Percentiles rank a stretch among this genome's conserved stretches.
phyloP scores from a whole-genome alignment of 1,140 invertebrate genomes.

The Steinernema feltiae region DNA sequence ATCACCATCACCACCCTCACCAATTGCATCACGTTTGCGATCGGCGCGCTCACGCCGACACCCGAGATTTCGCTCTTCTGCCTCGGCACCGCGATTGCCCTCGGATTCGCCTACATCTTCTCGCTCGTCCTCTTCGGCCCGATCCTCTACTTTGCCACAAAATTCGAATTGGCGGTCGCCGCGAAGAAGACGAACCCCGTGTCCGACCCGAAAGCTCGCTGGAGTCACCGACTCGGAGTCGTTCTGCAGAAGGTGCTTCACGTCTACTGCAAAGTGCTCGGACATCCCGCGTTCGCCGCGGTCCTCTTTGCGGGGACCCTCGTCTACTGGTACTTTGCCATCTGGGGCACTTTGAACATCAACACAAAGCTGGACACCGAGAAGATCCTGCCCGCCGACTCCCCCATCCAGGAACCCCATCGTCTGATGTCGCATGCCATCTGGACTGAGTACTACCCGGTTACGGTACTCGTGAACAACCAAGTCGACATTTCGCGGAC shows the following conservation, averaged over 20 bases:
- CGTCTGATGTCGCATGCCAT: conserved; percentile 47
- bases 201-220: conserved; percentile 10
- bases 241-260: conserved; percentile 14
- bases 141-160: conserved; percentile 41
- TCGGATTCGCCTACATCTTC: conserved; percentile 52
- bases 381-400: conserved; percentile 50
- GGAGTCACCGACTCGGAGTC: not conserved
- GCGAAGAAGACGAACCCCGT: not conserved
- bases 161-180: conserved; percentile 15
- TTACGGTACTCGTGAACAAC: conserved; percentile 53
- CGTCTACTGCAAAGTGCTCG: conserved; percentile 22
- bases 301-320: not conserved
- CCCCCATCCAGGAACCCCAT: conserved; percentile 46
- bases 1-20: conserved; percentile 97
- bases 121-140: conserved; percentile 53
- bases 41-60: conserved; percentile 87
- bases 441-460: conserved; percentile 56
- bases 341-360: conserved; percentile 41
- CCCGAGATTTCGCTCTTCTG: conserved; percentile 64
- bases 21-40: conserved; percentile 88
- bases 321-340: conserved; percentile 51
- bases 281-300: not conserved
- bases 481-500: conserved; percentile 43
- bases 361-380: conserved; percentile 43
- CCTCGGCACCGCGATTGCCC: conserved; percentile 48